phyloP scores from a whole-genome alignment of 2,797 vertebrate species.

The Enteromius thamalakanensis region DNA sequence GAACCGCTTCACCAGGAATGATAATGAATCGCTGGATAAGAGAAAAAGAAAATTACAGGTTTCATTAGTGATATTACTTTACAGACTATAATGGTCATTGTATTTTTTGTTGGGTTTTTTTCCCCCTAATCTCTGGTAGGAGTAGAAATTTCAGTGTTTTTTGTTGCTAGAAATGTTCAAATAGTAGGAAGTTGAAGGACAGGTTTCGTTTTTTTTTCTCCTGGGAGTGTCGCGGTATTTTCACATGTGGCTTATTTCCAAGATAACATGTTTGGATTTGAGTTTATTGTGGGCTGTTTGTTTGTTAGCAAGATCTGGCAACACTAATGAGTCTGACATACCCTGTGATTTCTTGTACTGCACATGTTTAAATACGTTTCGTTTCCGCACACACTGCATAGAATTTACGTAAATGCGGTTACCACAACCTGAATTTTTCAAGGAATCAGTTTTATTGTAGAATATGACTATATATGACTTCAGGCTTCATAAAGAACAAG shows the following conservation, averaged over 20 bases:
- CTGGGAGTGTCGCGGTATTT: not conserved
- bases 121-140: not conserved
- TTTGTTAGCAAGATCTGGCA: not conserved
- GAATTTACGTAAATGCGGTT: not conserved
- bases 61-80: conserved; percentile 65
- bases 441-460: not conserved
- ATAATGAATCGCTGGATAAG: conserved; percentile 78
- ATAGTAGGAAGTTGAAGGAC: not conserved
- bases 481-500: not conserved
- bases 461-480: not conserved
- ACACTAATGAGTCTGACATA: not conserved
- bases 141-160: not conserved
- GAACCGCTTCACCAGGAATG: conserved; percentile 73
- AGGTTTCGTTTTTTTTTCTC: not conserved
- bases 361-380: not conserved
- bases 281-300: not conserved
- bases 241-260: not conserved
- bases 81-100: not conserved
- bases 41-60: conserved; percentile 75
- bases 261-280: not conserved
- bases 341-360: not conserved
- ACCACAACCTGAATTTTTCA: not conserved
- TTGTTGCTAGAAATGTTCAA: not conserved
- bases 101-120: not conserved
- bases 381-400: not conserved